Base-by-base conservation (phyloP, 2,797 vertebrate genomes). In the Geotrypetes seraphini region DNA sequence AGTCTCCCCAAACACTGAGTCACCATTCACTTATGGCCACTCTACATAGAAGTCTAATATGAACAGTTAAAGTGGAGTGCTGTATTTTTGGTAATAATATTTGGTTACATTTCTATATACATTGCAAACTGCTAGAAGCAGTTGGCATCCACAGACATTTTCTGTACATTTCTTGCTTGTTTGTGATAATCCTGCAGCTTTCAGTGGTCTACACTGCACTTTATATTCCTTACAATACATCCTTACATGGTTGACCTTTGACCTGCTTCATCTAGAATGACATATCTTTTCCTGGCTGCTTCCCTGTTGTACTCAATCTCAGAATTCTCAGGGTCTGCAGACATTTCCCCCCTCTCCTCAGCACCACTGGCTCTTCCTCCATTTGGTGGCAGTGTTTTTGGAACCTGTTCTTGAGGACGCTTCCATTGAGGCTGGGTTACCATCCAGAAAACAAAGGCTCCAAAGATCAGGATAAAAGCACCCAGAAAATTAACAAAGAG, bases 401-500 rank as follows among this genome's bases (percentile, higher is more conserved):
- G 14, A 8, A 37, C 47, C 25, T 76, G 64, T 40, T 86, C 88
- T n/a, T 35, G 66, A 5, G 96, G 93, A 13, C 96, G 89, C 64
- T 91, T 95, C 96, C 96, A 98, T 3, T 83, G 73, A 0, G 77
- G 50, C 17, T 78, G 87, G 53, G 89, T 95, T 47, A 67, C 83
- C 40, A 96, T 91, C 90, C 91, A 97, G 45, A 96, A 62, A 57
- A 96, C 59, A 10, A 90, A 57, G 4, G 52, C 81, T 17, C 92
- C 94, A 42, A 85, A 98, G 25, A 86, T 13, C 18, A 85, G 49
- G 16, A 96, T 63, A 31, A 99, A 55, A 47, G 97, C 23, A 33
- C 96, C 91, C 4, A 99, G 72, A 22, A 74, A 53, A 15, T 99
- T 99, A 42, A 88, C 81, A 33, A 98, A 90, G 43, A 58, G 46